A percentile compares a stretch with the other conserved stretches of the same genome.
Conservation (phyloP, 2,113 vertebrate species). For the Sclerurus mexicanus region DNA sequence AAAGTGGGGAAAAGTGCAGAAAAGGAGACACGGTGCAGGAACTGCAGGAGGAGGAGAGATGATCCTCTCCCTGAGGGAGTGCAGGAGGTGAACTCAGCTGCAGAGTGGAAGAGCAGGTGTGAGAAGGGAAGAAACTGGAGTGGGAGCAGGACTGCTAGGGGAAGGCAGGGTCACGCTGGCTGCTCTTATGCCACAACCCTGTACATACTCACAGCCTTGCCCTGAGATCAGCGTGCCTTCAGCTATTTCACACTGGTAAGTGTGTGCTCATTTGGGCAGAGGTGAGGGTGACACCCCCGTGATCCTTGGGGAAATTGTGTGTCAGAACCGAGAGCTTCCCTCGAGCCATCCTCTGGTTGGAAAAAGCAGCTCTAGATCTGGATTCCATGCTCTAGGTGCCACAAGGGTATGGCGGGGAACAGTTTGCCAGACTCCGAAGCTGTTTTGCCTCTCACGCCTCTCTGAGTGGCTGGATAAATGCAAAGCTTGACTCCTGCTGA, state of each 20-base stretch:
- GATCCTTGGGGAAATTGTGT: background rate
- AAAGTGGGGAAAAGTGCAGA: background rate
- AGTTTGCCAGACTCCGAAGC: background rate
- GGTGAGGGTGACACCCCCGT: accelerated
- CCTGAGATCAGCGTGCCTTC: background rate
- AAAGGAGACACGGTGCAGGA: background rate
- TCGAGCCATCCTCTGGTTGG: background rate
- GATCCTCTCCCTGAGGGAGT: background rate
- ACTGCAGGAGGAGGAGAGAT: background rate
- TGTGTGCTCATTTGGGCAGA: accelerated
- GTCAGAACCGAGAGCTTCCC: background rate
- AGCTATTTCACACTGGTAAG: accelerated
- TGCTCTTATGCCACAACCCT: background rate
- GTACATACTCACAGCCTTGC: accelerated
- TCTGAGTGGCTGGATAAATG: background rate
- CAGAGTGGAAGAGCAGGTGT: background rate
- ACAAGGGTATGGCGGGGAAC: background rate
- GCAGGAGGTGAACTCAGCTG: background rate
- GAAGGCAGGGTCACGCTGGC: background rate
- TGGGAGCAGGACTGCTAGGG: background rate
- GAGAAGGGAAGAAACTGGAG: background rate
- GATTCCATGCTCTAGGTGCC: background rate
- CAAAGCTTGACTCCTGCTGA: background rate
- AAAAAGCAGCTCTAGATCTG: background rate
- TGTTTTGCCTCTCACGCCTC: accelerated